phyloP scores from a whole-genome alignment of 2,113 vertebrate genomes.

The Pao palembangensis region DNA sequence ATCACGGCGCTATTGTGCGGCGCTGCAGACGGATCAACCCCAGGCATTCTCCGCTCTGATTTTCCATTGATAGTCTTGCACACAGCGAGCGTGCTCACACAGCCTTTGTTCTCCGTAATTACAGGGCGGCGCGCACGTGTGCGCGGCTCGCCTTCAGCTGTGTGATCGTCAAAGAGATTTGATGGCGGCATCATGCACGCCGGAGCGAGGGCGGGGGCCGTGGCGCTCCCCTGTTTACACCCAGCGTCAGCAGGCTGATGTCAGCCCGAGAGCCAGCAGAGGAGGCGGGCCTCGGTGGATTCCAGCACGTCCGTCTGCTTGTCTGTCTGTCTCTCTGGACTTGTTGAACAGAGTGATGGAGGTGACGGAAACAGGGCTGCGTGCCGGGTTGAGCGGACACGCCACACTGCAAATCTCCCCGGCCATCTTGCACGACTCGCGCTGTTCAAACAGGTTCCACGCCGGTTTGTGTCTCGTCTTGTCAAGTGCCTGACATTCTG shows the following conservation, averaged over 20 bases:
- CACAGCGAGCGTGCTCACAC: slow-evolving; percentile 48
- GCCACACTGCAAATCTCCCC: slow-evolving; percentile 65
- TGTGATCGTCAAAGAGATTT: slow-evolving; percentile 55
- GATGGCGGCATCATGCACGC: slow-evolving; percentile 49
- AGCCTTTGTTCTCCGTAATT: slow-evolving; percentile 69
- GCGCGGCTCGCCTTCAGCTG: slow-evolving; percentile 51
- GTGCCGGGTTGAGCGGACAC: slow-evolving; percentile 39
- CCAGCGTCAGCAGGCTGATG: slow-evolving; percentile 57
- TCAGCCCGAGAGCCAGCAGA: slow-evolving; percentile 49
- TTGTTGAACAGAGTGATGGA: slow-evolving; percentile 34
- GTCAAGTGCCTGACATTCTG: slow-evolving; percentile 80
- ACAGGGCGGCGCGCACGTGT: slow-evolving; percentile 52
- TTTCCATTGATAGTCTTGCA: slow-evolving; percentile 56
- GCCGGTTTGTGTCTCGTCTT: slow-evolving; percentile 73
- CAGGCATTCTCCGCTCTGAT: slow-evolving; percentile 49
- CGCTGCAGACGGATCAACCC: slow-evolving; percentile 44
- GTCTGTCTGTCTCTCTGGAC: slow-evolving; percentile 56
- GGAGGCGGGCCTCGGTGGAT: slow-evolving; percentile 34
- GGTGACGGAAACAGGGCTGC: slow-evolving; percentile 54
- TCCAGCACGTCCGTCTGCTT: slow-evolving; percentile 19
- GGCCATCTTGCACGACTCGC: slow-evolving; percentile 62
- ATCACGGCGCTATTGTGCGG: slow-evolving; percentile 59
- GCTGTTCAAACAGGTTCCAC: slow-evolving; percentile 74
- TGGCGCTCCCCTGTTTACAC: slow-evolving; percentile 57
- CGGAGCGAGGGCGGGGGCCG: slow-evolving; percentile 56